Conservation (phyloP, 2,797 vertebrate genomes). For the Crotalus adamanteus region DNA sequence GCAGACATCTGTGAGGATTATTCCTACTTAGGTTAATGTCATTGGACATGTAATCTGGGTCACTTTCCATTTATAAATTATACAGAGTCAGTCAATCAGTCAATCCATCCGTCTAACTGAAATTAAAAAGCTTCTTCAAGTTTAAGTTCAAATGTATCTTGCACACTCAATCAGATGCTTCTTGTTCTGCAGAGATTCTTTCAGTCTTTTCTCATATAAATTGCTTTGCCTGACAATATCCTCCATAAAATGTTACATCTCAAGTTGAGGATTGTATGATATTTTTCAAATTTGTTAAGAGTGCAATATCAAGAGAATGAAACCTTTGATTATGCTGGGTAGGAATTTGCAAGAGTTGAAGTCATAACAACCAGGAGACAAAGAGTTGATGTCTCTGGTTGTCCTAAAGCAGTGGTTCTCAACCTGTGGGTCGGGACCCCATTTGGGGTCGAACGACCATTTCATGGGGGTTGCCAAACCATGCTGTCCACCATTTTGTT, state of each 20-base stretch:
- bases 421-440: no score
- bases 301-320: neutral
- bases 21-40: neutral
- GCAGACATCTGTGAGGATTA: neutral
- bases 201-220: neutral
- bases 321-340: neutral
- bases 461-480: no score
- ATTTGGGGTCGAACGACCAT: no score
- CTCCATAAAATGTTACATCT: neutral
- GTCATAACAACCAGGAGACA: neutral
- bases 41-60: neutral
- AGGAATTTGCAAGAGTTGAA: neutral
- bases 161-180: neutral
- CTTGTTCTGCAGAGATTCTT: neutral
- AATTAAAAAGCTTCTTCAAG: neutral
- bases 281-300: neutral
- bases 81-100: neutral
- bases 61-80: neutral
- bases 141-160: neutral
- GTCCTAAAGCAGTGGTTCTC: neutral
- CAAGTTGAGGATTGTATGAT: neutral
- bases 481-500: no score
- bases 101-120: neutral
- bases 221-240: neutral
- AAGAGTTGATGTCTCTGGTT: fast-evolving